A percentile compares a stretch with the other conserved stretches of the same genome.
Conservation (phyloP, 1,140 invertebrate genomes). For the Drosophila carrolli region DNA sequence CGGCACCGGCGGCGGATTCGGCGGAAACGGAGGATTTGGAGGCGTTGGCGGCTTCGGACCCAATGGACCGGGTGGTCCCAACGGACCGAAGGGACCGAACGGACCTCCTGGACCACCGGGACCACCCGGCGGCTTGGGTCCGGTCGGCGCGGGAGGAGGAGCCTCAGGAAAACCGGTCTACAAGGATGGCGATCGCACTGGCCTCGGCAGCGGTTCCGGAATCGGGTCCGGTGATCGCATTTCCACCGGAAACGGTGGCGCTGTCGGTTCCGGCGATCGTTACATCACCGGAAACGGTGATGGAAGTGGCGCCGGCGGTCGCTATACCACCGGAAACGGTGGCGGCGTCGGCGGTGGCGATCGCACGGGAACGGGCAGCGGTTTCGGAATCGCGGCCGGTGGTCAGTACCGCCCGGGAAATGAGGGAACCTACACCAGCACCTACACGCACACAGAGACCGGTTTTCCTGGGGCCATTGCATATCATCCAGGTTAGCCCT, state of each 20-base stretch:
- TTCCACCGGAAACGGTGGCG: conserved; percentile 32
- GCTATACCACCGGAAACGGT: conserved; percentile 22
- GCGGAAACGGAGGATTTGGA: conserved; percentile 47
- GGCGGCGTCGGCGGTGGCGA: conserved; percentile 25
- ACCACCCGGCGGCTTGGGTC: conserved; percentile 60
- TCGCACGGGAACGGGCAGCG: conserved; percentile 19
- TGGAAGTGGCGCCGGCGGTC: conserved; percentile 26
- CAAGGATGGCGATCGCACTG: conserved; percentile 57
- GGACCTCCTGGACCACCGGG: conserved; percentile 71
- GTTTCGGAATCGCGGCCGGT: conserved; percentile 39
- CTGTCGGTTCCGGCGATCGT: conserved; percentile 21
- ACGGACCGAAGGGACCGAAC: conserved; percentile 56
- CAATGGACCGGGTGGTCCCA: conserved; percentile 56
- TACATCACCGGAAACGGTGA: conserved; percentile 37
- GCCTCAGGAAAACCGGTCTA: conserved; percentile 81
- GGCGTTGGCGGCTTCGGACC: conserved; percentile 49
- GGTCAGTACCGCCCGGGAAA: conserved; percentile 35
- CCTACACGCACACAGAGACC: conserved; percentile 60
- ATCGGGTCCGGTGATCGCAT: conserved; percentile 42
- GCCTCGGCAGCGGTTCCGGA: conserved; percentile 49
- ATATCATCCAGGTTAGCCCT: conserved; percentile 79
- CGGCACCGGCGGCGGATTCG: conserved; percentile 47
- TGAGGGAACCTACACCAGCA: conserved; percentile 57
- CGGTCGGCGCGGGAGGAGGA: conserved; percentile 61
- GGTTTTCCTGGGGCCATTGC: conserved; percentile 82